Conservation (phyloP, 1,140 invertebrate genomes). For the Hycleus phaleratus region DNA sequence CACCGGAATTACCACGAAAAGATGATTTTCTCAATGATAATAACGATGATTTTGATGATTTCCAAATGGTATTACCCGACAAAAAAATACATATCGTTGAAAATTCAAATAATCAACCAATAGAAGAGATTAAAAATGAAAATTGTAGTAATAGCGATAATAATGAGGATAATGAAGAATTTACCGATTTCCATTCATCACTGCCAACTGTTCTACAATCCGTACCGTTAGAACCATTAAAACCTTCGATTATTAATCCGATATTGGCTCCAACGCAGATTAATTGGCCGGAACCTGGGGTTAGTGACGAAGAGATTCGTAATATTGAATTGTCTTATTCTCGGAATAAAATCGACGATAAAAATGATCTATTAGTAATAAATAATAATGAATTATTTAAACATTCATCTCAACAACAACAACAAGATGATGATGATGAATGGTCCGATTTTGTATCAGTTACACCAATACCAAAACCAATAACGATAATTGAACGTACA, state of each 20-base stretch:
- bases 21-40: not conserved
- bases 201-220: slow-evolving; percentile 23
- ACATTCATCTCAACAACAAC: not conserved
- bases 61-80: slow-evolving; percentile 28
- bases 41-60: slow-evolving; percentile 33
- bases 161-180: slow-evolving; percentile 29
- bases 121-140: not conserved
- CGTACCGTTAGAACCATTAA: slow-evolving; percentile 12
- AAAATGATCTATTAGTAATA: not conserved
- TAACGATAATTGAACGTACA: slow-evolving; percentile 17
- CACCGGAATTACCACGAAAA: slow-evolving; percentile 29
- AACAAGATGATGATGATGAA: slow-evolving; percentile 33
- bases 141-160: not conserved
- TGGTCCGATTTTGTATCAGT: slow-evolving; percentile 39
- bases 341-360: slow-evolving; percentile 1
- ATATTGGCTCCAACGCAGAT: slow-evolving; percentile 22
- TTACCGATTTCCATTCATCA: slow-evolving; percentile 33
- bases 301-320: slow-evolving; percentile 51
- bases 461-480: not conserved
- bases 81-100: slow-evolving; percentile 10
- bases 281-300: slow-evolving; percentile 57
- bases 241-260: not conserved
- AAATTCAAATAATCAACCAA: not conserved
- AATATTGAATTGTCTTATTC: slow-evolving; percentile 24
- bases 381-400: too few species aligned